Base-by-base conservation (phyloP, 1,140 invertebrate species). In the Temnothorax curvispinosus region DNA sequence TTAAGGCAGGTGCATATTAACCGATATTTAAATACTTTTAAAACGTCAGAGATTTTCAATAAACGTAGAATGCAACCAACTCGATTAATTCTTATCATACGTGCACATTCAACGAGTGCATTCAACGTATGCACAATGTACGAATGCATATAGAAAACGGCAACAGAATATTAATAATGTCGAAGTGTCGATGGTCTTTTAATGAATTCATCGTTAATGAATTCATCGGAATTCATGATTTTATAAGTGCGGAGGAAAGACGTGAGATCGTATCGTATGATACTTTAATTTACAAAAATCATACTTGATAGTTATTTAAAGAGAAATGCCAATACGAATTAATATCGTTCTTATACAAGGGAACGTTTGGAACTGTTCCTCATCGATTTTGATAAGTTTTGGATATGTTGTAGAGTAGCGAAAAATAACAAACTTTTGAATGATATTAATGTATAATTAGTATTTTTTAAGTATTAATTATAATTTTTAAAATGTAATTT, bases 21-120 rank as follows among this genome's bases (percentile, higher is more conserved):
- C 3, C 3, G n/a, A 38, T 41, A 9, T 64, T 7, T 58, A 71
- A 58, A 67, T 71, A 69, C 4, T n/a, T 56, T 54, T 21, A 27
- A 27, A 65, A 21, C 44, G 2, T 81, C 15, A 32, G 50, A 71
- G 38, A 58, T 71, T 71, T 81, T 35, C 3, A 18, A 18, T 5
- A 7, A 56, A 32, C 27, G 15, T 41, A 38, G 8, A 52, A 27
- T 27, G 1, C 27, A 1, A 27, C 27, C 27, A 27, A 0, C 21
- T 32, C 13, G 32, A 54, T 80, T 54, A n/a, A 69, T 56, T 56
- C 7, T 81, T 80, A 69, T 69, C 35, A 8, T 47, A 21, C 1
- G 7, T 76, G 21, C 13, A 35, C 13, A 6, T 58, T 13, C 38
- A 13, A 6, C 13, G 9, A 62, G 44, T 38, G 27, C 15, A 35